phyloP scores from a whole-genome alignment of 2,888 invertebrate species.

The Phytoseiulus persimilis region DNA sequence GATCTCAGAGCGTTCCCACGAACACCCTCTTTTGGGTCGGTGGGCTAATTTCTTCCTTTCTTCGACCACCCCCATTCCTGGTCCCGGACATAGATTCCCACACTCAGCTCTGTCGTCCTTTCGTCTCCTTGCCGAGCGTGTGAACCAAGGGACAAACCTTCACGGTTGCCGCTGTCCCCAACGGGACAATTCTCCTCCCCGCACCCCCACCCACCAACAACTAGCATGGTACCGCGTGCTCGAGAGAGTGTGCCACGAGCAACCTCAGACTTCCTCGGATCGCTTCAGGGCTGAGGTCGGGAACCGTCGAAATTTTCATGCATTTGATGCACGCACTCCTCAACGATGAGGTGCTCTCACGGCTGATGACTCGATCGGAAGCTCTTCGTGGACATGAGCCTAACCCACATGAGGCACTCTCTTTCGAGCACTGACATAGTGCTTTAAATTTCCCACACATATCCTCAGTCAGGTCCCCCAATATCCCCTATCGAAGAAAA shows the following conservation, averaged over 20 bases:
- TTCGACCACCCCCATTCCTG: slow-evolving; percentile 23
- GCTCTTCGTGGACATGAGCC: not conserved
- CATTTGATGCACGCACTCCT: not conserved
- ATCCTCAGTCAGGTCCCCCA: not conserved
- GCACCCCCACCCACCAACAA: slow-evolving; percentile 11
- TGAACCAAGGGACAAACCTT: slow-evolving; percentile 30
- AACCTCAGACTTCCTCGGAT: not conserved
- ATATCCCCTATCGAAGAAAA: not conserved
- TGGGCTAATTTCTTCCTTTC: slow-evolving; percentile 37
- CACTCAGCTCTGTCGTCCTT: slow-evolving; percentile 19
- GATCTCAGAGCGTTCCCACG: slow-evolving; percentile 19
- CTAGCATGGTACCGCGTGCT: not conserved
- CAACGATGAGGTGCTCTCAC: not conserved
- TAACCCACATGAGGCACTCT: not conserved
- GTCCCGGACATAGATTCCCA: not conserved
- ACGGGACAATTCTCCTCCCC: slow-evolving; percentile 7
- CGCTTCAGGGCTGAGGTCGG: too few relatives aligned
- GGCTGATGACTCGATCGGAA: not conserved
- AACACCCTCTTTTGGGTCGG: slow-evolving; percentile 32
- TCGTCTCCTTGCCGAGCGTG: slow-evolving; percentile 30
- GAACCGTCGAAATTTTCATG: too few relatives aligned
- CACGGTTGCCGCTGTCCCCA: slow-evolving; percentile 7
- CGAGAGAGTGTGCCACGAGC: not conserved
- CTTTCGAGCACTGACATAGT: not conserved
- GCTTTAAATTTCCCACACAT: slow-evolving; percentile 38